phyloP scores from a whole-genome alignment of 2,797 vertebrate species.

The Falco cherrug region DNA sequence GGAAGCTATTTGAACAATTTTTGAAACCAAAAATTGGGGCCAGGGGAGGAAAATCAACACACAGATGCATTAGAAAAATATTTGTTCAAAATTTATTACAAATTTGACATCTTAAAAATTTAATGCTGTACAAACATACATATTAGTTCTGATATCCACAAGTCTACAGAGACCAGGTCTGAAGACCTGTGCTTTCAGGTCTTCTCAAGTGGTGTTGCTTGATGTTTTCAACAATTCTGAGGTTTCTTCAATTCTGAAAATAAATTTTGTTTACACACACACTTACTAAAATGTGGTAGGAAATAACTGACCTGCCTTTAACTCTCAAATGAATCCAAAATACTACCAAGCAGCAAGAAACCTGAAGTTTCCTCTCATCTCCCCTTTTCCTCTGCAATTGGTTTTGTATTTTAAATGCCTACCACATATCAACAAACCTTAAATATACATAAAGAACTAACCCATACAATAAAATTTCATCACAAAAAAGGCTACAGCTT shows the following conservation, averaged over 20 bases:
- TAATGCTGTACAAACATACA: constrained; percentile 43
- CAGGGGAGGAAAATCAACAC: background rate
- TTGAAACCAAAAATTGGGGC: background rate
- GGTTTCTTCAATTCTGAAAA: constrained; percentile 86
- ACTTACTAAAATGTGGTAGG: background rate
- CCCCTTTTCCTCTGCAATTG: background rate
- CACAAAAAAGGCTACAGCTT: background rate
- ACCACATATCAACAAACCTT: background rate
- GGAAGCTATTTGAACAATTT: background rate
- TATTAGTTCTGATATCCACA: background rate
- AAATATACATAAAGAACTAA: background rate
- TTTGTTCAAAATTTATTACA: constrained; percentile 69
- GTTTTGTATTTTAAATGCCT: background rate
- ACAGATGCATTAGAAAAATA: constrained; percentile 33
- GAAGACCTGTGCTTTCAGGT: background rate
- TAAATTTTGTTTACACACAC: background rate
- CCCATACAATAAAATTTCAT: background rate
- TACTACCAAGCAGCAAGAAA: background rate
- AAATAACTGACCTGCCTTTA: background rate
- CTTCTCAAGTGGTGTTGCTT: constrained; percentile 59
- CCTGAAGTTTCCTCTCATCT: background rate
- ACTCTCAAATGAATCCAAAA: background rate
- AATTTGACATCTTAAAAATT: constrained; percentile 27
- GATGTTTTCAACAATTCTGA: constrained; percentile 80
- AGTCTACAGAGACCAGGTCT: constrained; percentile 12